Evolutionary conservation across 2,113 vertebrate genomes (phyloP).

Genomic region (Melanerpes formicivorus): DNA sequence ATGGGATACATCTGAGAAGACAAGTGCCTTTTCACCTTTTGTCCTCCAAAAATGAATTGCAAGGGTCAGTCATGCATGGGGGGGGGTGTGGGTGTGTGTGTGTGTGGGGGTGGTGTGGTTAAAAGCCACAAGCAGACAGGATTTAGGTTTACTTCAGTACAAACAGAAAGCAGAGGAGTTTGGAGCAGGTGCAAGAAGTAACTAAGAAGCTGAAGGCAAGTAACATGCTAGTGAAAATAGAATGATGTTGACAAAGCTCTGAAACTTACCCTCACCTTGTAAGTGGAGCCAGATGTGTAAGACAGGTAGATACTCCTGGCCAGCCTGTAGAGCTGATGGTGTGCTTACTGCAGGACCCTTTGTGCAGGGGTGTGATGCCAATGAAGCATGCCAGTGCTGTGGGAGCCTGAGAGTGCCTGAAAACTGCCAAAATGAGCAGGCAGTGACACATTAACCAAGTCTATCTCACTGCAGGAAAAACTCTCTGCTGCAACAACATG

Average conservation of each 20-base stretch:
- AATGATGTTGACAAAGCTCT: background rate
- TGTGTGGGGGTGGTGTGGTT: background rate
- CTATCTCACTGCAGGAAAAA: background rate
- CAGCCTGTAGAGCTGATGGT: background rate
- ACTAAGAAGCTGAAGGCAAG: background rate
- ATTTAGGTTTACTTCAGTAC: background rate
- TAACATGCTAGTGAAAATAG: background rate
- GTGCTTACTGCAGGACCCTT: background rate
- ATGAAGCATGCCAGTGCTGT: fast-evolving
- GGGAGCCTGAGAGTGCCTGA: background rate
- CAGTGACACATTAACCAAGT: fast-evolving
- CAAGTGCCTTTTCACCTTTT: fast-evolving
- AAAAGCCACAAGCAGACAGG: background rate
- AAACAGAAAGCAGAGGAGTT: background rate
- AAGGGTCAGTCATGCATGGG: background rate
- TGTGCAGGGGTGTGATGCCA: background rate
- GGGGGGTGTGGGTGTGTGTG: too few relatives aligned
- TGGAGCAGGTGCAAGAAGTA: background rate
- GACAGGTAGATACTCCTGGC: fast-evolving
- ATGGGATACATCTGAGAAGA: fast-evolving
- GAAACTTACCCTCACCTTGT: background rate
- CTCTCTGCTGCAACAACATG: background rate
- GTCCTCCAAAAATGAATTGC: background rate
- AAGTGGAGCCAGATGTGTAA: fast-evolving
- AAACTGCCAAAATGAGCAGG: fast-evolving